These are phyloP conservation scores for Stylophora pistillata DNA, from an alignment of 64 coral and sea anemone genomes.

Conservation along the genomic window DNA sequence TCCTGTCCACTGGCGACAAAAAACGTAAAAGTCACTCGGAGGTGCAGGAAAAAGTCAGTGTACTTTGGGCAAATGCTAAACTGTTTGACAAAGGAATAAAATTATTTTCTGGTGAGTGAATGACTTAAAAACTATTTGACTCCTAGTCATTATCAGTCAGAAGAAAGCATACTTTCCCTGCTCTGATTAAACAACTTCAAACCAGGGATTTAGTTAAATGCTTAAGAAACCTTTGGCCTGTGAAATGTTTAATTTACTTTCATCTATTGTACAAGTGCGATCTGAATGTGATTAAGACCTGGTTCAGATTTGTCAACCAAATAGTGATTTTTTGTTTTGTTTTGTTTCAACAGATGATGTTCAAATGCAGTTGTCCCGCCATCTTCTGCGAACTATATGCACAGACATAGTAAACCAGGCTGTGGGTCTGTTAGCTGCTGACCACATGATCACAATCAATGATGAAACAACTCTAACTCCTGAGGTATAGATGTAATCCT, in stretches of 20 bases:
- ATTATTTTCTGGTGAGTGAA: slow-evolving; percentile 73
- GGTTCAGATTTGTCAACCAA: neutral
- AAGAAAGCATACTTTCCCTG: neutral
- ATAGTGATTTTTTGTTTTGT: neutral
- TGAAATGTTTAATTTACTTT: too few relatives aligned
- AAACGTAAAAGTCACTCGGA: slow-evolving; percentile 89
- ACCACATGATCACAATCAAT: slow-evolving; percentile 90
- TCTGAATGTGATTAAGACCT: too few relatives aligned
- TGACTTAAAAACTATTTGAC: neutral
- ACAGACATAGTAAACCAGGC: slow-evolving; percentile 87
- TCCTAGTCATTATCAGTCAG: neutral
- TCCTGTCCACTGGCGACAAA: slow-evolving; percentile 83
- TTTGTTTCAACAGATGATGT: slow-evolving; percentile 71
- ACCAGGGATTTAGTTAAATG: neutral
- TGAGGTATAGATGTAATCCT: slow-evolving; percentile 40
- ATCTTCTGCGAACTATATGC: slow-evolving; percentile 84
- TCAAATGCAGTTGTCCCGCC: slow-evolving; percentile 81
- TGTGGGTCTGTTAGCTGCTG: slow-evolving; percentile 88
- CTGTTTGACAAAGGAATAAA: slow-evolving; percentile 93
- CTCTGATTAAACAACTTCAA: neutral
- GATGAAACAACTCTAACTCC: slow-evolving; percentile 63
- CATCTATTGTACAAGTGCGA: too few relatives aligned
- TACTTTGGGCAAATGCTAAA: slow-evolving; percentile 72
- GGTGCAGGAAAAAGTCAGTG: slow-evolving; percentile 85
- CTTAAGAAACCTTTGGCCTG: too few relatives aligned